A percentile compares a stretch with the other conserved stretches of the same genome.
Evolutionary conservation across 37 sponge, comb jelly and placozoan genomes (phyloP).

Genomic region (Oopsacas minuta): DNA sequence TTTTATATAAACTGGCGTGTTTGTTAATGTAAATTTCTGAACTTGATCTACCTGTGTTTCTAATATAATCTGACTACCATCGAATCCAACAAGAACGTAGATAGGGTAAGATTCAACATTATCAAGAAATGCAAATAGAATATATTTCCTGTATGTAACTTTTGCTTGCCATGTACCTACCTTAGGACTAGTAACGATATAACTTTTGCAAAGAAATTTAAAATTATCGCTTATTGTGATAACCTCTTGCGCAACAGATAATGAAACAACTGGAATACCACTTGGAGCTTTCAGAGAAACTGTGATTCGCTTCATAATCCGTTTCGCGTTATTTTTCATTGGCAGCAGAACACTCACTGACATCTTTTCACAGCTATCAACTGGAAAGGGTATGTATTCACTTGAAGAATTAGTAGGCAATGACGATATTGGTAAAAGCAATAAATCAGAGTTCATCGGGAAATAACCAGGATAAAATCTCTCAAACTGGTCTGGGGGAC

Average conservation of each 20-base stretch:
- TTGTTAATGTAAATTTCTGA: neutral
- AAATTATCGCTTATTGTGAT: neutral
- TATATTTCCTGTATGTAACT: neutral
- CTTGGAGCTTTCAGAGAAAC: neutral
- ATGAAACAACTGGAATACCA: slow-evolving; percentile 10
- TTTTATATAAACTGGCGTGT: neutral
- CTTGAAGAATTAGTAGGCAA: neutral
- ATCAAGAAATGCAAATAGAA: neutral
- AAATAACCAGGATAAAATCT: neutral
- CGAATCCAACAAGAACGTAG: neutral
- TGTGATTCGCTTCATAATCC: neutral
- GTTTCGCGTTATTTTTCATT: neutral
- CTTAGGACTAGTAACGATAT: neutral
- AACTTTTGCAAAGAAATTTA: neutral
- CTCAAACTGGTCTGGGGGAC: neutral
- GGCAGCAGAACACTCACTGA: neutral
- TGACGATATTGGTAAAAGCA: neutral
- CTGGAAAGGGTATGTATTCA: neutral
- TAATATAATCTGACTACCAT: neutral
- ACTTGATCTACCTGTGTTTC: neutral
- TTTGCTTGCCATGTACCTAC: neutral
- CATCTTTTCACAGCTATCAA: neutral
- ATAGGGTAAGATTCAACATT: slow-evolving; percentile 7
- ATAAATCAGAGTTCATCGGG: neutral
- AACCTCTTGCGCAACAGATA: neutral